Base-by-base conservation (phyloP, 2,113 vertebrate genomes). In the Poeciliopsis prolifica region DNA sequence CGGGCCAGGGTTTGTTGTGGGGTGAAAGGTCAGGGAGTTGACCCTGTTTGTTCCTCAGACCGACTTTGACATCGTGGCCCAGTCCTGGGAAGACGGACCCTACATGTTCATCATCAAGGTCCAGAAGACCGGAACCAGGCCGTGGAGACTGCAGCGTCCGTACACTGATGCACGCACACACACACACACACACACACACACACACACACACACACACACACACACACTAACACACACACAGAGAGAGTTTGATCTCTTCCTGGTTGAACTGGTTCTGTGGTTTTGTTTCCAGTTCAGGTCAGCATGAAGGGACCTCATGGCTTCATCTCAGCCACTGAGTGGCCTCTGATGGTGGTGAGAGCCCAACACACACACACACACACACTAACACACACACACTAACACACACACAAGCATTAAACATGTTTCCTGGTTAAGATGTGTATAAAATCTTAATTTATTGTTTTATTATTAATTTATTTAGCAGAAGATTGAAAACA, bases 301-400 rank as follows among this genome's bases (percentile, higher is more conserved):
- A 89, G 75, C 72, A 94, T 95, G 95, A 42, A 1, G 1, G 92
- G 94, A 3, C 91, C 91, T 6, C 70, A 93, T 40, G 86, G 88
- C 29, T 96, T 88, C 77, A 93, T 96, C 35, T 96, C 95, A 0
- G 95, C 94, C 6, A 84, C 94, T 0, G 94, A 95, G 4, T 95
- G 94, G 93, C 93, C 95, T 15, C 90, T 95, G 76, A 95, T 95
- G 94, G 80, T 93, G 87, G 95, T 95, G 73, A 93, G 95, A 86
- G 6, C 11, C 62, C 30, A 2, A 2, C 30, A 33, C 17, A 37
- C 35, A 12, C 10, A 12, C 35, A 33, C 35, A 35, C 35, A 35
- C 35, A 35, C 1, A 28, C 28, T 28, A 28, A 33, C 31, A 35
- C 7, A 35, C 33, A 35, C 33, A 35, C 33, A 35, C 33, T n/a